phyloP scores from a whole-genome alignment of 53 echinoderm and acorn worm genomes.

The Stichopus horrens region DNA sequence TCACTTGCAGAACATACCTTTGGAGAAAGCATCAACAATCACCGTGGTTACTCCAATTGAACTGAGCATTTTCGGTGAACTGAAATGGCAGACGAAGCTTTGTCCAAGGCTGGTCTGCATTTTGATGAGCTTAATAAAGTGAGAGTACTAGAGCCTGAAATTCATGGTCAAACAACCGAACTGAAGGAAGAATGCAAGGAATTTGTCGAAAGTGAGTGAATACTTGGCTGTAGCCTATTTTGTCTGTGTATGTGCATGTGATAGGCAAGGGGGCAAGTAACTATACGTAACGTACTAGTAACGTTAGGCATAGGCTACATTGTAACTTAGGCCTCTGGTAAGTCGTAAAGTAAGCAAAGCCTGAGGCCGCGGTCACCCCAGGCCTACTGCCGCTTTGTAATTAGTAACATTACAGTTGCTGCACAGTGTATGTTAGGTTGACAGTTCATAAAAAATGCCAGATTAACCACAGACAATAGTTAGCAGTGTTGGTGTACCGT shows the following conservation, averaged over 20 bases:
- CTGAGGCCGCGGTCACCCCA: too few species aligned
- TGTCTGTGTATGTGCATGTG: too few species aligned
- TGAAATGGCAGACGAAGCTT: slow-evolving; percentile 95
- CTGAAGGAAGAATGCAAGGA: slow-evolving; percentile 98
- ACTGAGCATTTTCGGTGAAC: background rate
- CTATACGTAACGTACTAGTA: slow-evolving; percentile 3
- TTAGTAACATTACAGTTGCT: background rate
- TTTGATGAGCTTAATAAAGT: slow-evolving; percentile 98
- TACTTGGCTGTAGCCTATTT: too few species aligned
- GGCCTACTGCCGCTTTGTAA: background rate
- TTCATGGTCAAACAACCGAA: slow-evolving; percentile 83
- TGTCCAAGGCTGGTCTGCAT: slow-evolving; percentile 94
- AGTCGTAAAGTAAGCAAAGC: too few species aligned
- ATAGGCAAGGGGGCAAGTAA: too few species aligned
- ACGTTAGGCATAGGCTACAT: background rate
- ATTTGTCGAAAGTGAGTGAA: slow-evolving; percentile 91
- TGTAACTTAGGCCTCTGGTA: too few species aligned
- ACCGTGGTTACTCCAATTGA: background rate
- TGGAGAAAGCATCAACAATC: background rate
- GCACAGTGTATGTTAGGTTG: background rate
- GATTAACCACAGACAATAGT: too few species aligned
- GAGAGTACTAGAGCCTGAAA: slow-evolving; percentile 93
- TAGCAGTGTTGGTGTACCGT: too few species aligned
- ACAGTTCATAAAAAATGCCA: too few species aligned
- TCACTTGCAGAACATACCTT: too few species aligned